Evolutionary conservation across 2,797 vertebrate genomes (phyloP), one percentile per base, ranked within the genome.

Genomic region (Rhinogobio ventralis): DNA sequence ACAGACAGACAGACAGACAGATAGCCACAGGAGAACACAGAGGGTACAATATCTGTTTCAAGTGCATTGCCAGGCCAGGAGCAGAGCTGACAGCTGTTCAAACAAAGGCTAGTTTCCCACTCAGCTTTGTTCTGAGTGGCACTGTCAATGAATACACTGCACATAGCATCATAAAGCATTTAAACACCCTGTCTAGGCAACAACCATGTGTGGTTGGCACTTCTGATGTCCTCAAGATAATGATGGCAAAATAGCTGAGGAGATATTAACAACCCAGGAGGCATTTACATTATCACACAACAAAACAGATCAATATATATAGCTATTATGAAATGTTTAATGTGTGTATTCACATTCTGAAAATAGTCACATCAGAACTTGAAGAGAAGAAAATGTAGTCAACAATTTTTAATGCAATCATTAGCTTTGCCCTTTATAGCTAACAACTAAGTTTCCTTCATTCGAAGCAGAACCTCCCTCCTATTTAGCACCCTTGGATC

Each of bases 71-170:
- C 85, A 46, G 85, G 87, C 83, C 79, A 85, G 19, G 17, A 81
- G 84, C 89, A 76, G 86, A 91, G 88, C 90, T 85, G 92, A 94
- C 95, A 96, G 94, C 95, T 96, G 95, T 93, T 93, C 92, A 95
- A 95, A 96, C 94, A 95, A 95, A 94, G 89, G 90, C 90, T 86
- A 10, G 68, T 91, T 93, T 94, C 93, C 90, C 92, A 93, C 91
- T 94, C 91, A 88, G 93, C 90, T 77, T 92, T 88, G 86, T 83
- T 75, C 89, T 64, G 71, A 91, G 89, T 90, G 90, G 92, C 93
- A 91, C 78, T 88, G 87, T 92, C 90, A 89, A 80, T 85, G 88
- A 88, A 88, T 72, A 79, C 88, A 87, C 87, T 71, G 79, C 77
- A 86, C 51, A 30, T 72, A 89, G 78, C 88, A 88, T 89, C 87